Percentiles rank a stretch among this genome's conserved stretches.
Conservation (phyloP, 2,888 invertebrate species). For the Geotrupes spiniger region DNA sequence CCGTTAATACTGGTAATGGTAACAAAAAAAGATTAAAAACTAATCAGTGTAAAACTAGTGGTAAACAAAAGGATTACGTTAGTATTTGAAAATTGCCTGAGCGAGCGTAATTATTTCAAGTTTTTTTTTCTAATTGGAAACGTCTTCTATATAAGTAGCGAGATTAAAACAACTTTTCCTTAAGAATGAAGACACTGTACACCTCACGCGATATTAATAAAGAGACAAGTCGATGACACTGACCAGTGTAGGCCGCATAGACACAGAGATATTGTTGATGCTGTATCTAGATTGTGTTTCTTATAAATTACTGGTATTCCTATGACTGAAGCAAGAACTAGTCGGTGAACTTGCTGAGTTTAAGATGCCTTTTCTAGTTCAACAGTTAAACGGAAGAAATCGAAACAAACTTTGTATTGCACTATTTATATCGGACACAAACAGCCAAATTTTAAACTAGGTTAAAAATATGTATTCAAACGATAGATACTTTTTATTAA, state of each 20-base stretch:
- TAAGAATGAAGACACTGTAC: constrained; percentile 44
- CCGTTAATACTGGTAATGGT: constrained; percentile 17
- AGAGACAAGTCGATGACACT: constrained; percentile 50
- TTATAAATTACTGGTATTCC: constrained; percentile 48
- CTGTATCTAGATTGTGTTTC: constrained; percentile 47
- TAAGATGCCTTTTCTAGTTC: constrained; percentile 41
- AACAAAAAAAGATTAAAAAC: constrained; percentile 20
- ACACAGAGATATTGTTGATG: constrained; percentile 48
- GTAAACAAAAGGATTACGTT: constrained; percentile 25
- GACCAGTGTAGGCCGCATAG: constrained; percentile 45
- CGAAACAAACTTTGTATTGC: no score
- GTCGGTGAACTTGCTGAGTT: constrained; percentile 42
- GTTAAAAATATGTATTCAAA: no score
- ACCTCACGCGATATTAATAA: constrained; percentile 48
- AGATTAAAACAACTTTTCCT: constrained; percentile 43
- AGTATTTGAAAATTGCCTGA: constrained; percentile 26
- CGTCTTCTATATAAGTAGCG: constrained; percentile 40
- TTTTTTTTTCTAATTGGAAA: constrained; percentile 36
- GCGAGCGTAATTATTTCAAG: constrained; percentile 35
- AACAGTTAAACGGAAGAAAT: not conserved
- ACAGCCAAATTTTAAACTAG: no score
- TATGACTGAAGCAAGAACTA: constrained; percentile 42
- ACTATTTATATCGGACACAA: no score
- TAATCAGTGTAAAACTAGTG: constrained; percentile 25
- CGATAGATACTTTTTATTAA: no score